Conservation (phyloP, 2,888 invertebrate genomes). For the Hipparchia semele region DNA sequence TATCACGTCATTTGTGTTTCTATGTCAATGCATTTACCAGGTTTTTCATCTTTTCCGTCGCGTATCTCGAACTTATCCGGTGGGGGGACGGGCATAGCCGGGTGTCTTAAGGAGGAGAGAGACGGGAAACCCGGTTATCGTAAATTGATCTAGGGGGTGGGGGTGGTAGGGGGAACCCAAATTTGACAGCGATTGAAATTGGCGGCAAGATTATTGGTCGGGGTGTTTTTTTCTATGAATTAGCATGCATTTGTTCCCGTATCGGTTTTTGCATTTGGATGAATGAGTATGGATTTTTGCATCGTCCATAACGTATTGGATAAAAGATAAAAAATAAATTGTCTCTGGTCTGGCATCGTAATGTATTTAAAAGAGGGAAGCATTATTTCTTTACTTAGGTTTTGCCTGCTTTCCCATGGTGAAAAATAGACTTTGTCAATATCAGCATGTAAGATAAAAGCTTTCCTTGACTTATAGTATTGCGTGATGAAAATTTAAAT, state of each 20-base stretch:
- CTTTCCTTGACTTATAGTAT: no score
- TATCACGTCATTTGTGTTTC: not conserved
- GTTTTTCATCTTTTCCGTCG: constrained; percentile 59
- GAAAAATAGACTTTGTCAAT: no score
- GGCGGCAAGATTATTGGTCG: constrained; percentile 80
- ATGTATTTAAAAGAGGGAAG: not conserved
- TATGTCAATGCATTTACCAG: constrained; percentile 50
- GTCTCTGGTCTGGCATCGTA: constrained; percentile 7
- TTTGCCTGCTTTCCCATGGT: no score
- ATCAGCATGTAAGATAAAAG: no score
- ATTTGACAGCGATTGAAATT: constrained; percentile 83
- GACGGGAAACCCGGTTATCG: constrained; percentile 80
- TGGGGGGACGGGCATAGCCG: constrained; percentile 68
- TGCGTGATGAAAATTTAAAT: no score
- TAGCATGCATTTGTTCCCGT: constrained; percentile 48
- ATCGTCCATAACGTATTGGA: constrained; percentile 37
- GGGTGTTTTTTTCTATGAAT: constrained; percentile 55
- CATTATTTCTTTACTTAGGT: not conserved
- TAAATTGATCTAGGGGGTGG: constrained; percentile 80
- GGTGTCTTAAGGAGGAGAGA: constrained; percentile 78
- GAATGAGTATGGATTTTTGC: constrained; percentile 34
- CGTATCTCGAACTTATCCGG: constrained; percentile 76
- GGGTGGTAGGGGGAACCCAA: constrained; percentile 64
- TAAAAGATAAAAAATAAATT: constrained; percentile 14
- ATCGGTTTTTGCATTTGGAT: constrained; percentile 43